Conservation (phyloP, 2,888 invertebrate species). For the Hirudinaria manillensis region DNA sequence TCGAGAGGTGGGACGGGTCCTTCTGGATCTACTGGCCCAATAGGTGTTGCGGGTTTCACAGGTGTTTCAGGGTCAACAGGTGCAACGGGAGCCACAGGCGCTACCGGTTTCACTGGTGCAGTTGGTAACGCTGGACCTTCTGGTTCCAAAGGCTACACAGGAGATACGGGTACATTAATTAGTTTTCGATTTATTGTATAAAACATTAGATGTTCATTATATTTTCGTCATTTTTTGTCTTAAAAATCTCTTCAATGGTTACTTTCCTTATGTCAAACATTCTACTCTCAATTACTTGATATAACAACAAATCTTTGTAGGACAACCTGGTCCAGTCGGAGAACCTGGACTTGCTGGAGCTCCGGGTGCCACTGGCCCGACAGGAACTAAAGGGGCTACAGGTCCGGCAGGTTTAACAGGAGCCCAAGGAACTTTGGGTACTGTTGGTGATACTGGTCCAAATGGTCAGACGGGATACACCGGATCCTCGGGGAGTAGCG, state of each 20-base stretch:
- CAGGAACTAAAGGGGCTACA: slow-evolving; percentile 10
- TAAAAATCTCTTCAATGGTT: no score
- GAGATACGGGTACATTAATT: background rate
- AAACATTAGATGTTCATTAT: no score
- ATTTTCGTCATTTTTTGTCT: no score
- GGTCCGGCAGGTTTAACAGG: slow-evolving; percentile 15
- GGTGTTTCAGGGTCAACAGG: slow-evolving; percentile 33
- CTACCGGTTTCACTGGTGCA: slow-evolving; percentile 28
- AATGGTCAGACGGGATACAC: background rate
- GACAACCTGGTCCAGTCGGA: background rate
- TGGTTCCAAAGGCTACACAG: slow-evolving; percentile 19
- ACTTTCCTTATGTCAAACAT: no score
- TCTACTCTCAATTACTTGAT: no score
- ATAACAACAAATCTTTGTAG: no score
- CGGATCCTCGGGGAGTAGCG: background rate
- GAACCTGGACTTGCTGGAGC: slow-evolving; percentile 7
- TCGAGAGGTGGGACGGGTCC: background rate
- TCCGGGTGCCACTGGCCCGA: background rate
- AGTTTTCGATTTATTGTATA: no score
- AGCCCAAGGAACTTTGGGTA: background rate
- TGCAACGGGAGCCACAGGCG: slow-evolving; percentile 33
- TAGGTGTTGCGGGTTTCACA: slow-evolving; percentile 23
- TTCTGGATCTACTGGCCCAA: background rate
- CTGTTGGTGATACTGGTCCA: background rate
- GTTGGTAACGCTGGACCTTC: slow-evolving; percentile 11